Evolutionary conservation across 2,888 invertebrate genomes (phyloP).

Genomic region (Perithous albicinctus): DNA sequence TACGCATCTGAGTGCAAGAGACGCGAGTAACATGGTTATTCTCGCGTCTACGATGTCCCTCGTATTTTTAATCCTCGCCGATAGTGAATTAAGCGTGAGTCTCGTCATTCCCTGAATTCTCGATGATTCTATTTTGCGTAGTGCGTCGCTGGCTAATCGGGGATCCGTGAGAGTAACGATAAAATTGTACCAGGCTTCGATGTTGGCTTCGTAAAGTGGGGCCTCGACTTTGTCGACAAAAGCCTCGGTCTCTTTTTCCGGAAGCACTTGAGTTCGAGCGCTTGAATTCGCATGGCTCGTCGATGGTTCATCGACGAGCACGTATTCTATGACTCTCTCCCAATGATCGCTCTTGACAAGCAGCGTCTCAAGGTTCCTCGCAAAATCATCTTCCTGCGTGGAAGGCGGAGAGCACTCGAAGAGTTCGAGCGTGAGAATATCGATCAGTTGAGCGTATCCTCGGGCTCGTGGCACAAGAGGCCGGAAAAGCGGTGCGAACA

Average conservation of each 20-base stretch:
- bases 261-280: background rate
- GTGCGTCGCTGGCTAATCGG: conserved; percentile 72
- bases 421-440: conserved; percentile 82
- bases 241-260: conserved; percentile 11
- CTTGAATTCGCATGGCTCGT: conserved; percentile 10
- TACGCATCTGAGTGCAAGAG: conserved; percentile 80
- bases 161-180: conserved; percentile 82
- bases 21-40: conserved; percentile 79
- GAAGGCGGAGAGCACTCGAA: conserved; percentile 78
- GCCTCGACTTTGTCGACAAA: conserved; percentile 61
- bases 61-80: conserved; percentile 76
- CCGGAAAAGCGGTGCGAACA: conserved; percentile 81
- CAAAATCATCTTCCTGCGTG: conserved; percentile 79
- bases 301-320: conserved; percentile 70
- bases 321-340: conserved; percentile 77
- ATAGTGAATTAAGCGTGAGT: conserved; percentile 77
- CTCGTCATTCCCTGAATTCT: conserved; percentile 74
- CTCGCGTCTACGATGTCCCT: conserved; percentile 73
- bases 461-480: conserved; percentile 76
- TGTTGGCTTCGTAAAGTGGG: conserved; percentile 80
- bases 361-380: conserved; percentile 78
- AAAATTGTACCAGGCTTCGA: conserved; percentile 83
- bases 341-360: conserved; percentile 79
- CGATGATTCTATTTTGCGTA: conserved; percentile 39
- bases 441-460: conserved; percentile 82